Base-by-base conservation (phyloP, 2,888 invertebrate genomes). In the Carabus problematicus region DNA sequence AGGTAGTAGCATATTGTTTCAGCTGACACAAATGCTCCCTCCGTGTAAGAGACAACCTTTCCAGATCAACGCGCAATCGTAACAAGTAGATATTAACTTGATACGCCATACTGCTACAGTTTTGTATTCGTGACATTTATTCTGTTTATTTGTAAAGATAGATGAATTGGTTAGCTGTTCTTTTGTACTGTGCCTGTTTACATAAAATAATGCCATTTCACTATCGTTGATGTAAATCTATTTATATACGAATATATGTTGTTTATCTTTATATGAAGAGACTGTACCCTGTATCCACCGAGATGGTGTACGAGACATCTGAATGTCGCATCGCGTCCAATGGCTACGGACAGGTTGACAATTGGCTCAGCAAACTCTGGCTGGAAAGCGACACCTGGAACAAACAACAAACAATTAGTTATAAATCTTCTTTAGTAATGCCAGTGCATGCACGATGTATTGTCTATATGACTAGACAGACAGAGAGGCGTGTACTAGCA, bases 321-420 rank as follows among this genome's bases (percentile, higher is more conserved):
- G 80, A 95, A 93, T 71, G 90, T 91, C 70, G 94, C 94, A 81
- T 95, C 94, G 77, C 95, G 86, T 72, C 94, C 94, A 71, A 93
- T 86, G 62, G 94, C 88, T 69, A 95, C 88, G 67, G 94, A 94
- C 75, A 94, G 85, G 85, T 95, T 95, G 75, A 88, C 86, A 78
- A 95, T 88, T 49, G 92, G 90, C 77, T 92, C 91, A 70, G 89
- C 89, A 79, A 95, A 95, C 82, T 94, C 93, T 16, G 95, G 95
- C 81, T 91, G 91, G 81, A 89, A 92, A 72, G 90, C 89, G 80
- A 87, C 85, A 77, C 89, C 91, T 91, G 85, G 79, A 85, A 83
- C 54, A 75, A 79, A 29, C 29, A 76, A 72, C 70, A 71, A 59
- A 59, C 60, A 72, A 18, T 18, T 62, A 47, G 29, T 45, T 29